These are phyloP conservation scores for Saguinus imperator DNA, from an alignment of 2,113 vertebrate genomes.

Conservation along the genomic window DNA sequence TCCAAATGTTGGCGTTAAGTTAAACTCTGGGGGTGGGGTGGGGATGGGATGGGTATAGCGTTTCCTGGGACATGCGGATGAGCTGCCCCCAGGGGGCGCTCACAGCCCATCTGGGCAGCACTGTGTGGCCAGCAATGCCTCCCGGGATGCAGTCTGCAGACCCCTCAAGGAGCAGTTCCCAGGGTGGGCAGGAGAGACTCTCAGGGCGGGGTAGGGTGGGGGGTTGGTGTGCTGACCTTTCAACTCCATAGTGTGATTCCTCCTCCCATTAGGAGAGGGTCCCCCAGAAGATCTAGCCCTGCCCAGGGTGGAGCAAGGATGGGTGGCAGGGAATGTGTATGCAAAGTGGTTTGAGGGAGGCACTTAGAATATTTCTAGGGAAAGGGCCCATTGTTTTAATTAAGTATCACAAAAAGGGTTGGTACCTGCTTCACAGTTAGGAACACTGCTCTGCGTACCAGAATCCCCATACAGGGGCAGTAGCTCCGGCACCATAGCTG, in stretches of 20 bases:
- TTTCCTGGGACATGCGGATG: not conserved
- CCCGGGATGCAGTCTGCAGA: accelerated
- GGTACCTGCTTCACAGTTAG: too few species aligned
- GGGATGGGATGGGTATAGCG: not conserved
- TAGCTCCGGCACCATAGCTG: not conserved
- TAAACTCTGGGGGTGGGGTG: not conserved
- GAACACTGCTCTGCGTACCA: not conserved
- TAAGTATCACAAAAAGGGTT: not conserved
- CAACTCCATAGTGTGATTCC: not conserved
- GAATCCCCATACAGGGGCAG: not conserved
- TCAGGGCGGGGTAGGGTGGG: not conserved
- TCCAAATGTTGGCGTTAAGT: not conserved
- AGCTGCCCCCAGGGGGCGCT: slow-evolving; percentile 64
- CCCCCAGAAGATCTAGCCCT: not conserved
- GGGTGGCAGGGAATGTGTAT: not conserved
- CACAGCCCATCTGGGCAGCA: not conserved
- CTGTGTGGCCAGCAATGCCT: accelerated
- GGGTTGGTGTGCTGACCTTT: not conserved
- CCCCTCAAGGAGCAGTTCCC: too few species aligned
- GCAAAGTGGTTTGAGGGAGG: not conserved
- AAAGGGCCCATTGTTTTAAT: not conserved
- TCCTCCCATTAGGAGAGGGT: not conserved
- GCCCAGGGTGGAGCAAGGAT: not conserved
- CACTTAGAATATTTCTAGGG: not conserved
- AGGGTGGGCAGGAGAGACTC: too few species aligned